A percentile compares a stretch with the other conserved stretches of the same genome.
These are phyloP conservation scores for Harpalus rubripes DNA, from an alignment of 2,888 invertebrate genomes.

Conservation along the genomic window DNA sequence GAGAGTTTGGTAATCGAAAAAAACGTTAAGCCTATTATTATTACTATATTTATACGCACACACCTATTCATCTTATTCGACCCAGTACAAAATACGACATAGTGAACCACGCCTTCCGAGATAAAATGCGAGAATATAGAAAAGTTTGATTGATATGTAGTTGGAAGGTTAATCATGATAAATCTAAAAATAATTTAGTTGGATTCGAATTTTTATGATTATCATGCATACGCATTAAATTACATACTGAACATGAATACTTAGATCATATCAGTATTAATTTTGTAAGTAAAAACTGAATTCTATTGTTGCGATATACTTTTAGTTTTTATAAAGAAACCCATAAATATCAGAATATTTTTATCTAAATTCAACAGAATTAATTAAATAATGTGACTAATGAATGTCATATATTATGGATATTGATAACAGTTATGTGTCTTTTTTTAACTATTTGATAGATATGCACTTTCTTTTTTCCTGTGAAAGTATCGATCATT, in stretches of 20 bases:
- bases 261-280: slow-evolving; percentile 33
- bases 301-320: slow-evolving; percentile 9
- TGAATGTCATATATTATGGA: not conserved
- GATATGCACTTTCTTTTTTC: not conserved
- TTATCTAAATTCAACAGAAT: slow-evolving; percentile 12
- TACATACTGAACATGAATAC: slow-evolving; percentile 1
- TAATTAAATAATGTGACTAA: slow-evolving; percentile 3
- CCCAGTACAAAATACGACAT: slow-evolving; percentile 4
- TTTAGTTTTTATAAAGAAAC: not conserved
- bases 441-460: not conserved
- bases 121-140: slow-evolving; percentile 36
- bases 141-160: slow-evolving; percentile 44
- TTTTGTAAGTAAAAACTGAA: slow-evolving; percentile 30
- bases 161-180: slow-evolving; percentile 22
- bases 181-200: slow-evolving; percentile 6
- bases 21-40: slow-evolving; percentile 52
- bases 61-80: slow-evolving; percentile 40
- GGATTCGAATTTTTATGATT: slow-evolving; percentile 17
- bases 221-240: not conserved
- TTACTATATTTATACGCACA: slow-evolving; percentile 22
- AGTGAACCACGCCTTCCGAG: slow-evolving; percentile 34
- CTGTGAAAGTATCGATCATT: too few species aligned
- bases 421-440: not conserved
- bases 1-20: slow-evolving; percentile 8
- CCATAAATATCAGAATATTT: not conserved